Percentiles rank a stretch among this genome's conserved stretches.
These are phyloP conservation scores for Gymnobelideus leadbeateri DNA, from an alignment of 2,113 vertebrate species.

Conservation along the genomic window DNA sequence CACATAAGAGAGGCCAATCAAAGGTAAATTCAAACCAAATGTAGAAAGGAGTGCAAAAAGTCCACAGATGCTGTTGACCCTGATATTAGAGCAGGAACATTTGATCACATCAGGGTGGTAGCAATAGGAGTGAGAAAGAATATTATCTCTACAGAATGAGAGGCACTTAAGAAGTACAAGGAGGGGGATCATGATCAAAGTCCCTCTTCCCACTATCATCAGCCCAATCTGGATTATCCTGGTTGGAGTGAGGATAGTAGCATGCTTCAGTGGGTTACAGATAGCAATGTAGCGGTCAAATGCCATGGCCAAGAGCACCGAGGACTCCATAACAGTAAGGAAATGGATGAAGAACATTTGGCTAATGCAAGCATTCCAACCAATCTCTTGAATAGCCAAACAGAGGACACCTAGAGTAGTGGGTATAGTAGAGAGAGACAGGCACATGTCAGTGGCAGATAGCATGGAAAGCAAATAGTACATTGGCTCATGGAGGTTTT, in stretches of 20 bases:
- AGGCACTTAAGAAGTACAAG: constrained; percentile 67
- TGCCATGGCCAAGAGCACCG: constrained; percentile 75
- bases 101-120: constrained; percentile 77
- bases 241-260: constrained; percentile 65
- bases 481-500: constrained; percentile 71
- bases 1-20: constrained; percentile 73
- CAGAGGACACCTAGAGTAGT: constrained; percentile 75
- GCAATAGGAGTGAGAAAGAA: constrained; percentile 76
- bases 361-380: constrained; percentile 67
- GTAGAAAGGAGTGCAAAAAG: constrained; percentile 69
- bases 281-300: constrained; percentile 78
- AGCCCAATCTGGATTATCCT: constrained; percentile 61
- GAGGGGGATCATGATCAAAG: constrained; percentile 62
- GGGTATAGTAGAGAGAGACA: constrained; percentile 67
- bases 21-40: constrained; percentile 71
- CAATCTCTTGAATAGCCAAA: constrained; percentile 64
- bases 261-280: constrained; percentile 71
- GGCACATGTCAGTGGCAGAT: constrained; percentile 69
- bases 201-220: constrained; percentile 48
- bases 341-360: constrained; percentile 78
- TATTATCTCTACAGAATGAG: constrained; percentile 62
- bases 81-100: constrained; percentile 71
- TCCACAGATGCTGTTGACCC: constrained; percentile 66
- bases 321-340: constrained; percentile 74
- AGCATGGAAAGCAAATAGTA: constrained; percentile 74